Evolutionary conservation across 1,140 invertebrate species (phyloP), one percentile per base, ranked within the genome.

Genomic region (Plutomurus gul): DNA sequence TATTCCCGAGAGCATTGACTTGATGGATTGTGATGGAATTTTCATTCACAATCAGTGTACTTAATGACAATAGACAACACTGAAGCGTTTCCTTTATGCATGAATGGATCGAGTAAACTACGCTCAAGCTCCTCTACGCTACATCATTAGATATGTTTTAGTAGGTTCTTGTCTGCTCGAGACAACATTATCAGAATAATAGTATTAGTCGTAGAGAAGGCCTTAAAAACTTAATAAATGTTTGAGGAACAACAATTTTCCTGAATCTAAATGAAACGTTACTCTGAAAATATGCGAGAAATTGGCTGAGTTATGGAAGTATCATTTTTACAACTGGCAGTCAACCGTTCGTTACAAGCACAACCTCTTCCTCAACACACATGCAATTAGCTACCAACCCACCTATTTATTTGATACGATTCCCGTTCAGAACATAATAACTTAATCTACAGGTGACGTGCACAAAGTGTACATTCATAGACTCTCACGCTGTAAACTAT

Each of bases 21-120:
- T 65, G 56, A 65, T 65, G 56, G 30, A 65, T 65, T 65, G 56
- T 65, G 56, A 65, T 65, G 56, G 56, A 65, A 65, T 65, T 65
- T 65, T 65, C 56, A 65, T 65, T 65, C 56, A 65, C 56, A 65
- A 65, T 65, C 56, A 65, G 27, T 16, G 30, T 65, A 65, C 36
- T 65, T 65, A 30, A 65, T 25, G 56, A 65, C 56, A 65, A 65
- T 65, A 65, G 56, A 65, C 30, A 65, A 25, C 8, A 65, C 36
- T 16, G 30, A 25, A n/a, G 36, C 27, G 18, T 36, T 65, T 65
- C 56, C 56, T 65, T 65, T 65, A 65, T 65, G 56, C 27, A 65
- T 65, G 27, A 65, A 65, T 65, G 56, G 36, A 65, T 65, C n/a
- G 30, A 33, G 27, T 36, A 65, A 33, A n/a, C n/a, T n/a, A n/a